phyloP scores from a whole-genome alignment of 1,140 invertebrate species.

The Trichogramma pretiosum region DNA sequence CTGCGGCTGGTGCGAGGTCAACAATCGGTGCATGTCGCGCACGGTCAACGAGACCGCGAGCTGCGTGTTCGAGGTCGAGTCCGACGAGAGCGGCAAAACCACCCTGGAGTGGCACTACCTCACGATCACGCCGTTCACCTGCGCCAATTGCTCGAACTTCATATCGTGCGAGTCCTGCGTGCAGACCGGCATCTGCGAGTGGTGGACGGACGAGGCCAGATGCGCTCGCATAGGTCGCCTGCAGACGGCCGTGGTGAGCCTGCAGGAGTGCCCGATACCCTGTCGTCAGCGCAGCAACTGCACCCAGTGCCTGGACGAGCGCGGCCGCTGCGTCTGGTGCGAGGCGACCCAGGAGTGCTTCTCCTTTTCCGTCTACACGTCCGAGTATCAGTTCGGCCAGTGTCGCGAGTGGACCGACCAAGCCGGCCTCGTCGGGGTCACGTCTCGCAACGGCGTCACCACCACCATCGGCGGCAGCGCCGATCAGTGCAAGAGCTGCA shows the following conservation, averaged over 20 bases:
- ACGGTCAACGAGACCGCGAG: slow-evolving; percentile 54
- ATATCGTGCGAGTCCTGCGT: slow-evolving; percentile 77
- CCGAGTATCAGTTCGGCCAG: slow-evolving; percentile 84
- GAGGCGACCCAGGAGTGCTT: slow-evolving; percentile 85
- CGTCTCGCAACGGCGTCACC: slow-evolving; percentile 32
- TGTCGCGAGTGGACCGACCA: slow-evolving; percentile 90
- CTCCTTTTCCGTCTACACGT: slow-evolving; percentile 88
- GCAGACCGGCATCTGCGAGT: slow-evolving; percentile 65
- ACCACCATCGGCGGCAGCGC: slow-evolving; percentile 44
- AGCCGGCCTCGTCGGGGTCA: slow-evolving; percentile 46
- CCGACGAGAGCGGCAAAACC: slow-evolving; percentile 28
- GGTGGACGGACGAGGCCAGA: slow-evolving; percentile 74
- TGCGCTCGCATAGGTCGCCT: slow-evolving; percentile 72
- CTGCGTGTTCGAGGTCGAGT: slow-evolving; percentile 45
- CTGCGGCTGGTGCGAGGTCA: slow-evolving; percentile 84
- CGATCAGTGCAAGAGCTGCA: slow-evolving; percentile 74
- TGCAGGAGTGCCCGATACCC: slow-evolving; percentile 60
- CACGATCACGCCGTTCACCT: slow-evolving; percentile 69
- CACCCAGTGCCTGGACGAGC: slow-evolving; percentile 71
- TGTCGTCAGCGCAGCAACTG: slow-evolving; percentile 70
- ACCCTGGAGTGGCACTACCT: slow-evolving; percentile 65
- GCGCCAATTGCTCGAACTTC: slow-evolving; percentile 78
- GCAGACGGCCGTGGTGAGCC: slow-evolving; percentile 54
- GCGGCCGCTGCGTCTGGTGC: slow-evolving; percentile 90
- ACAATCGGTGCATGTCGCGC: slow-evolving; percentile 46